Evolutionary conservation across 2,113 vertebrate genomes (phyloP).

Genomic region (Crypturellus undulatus): DNA sequence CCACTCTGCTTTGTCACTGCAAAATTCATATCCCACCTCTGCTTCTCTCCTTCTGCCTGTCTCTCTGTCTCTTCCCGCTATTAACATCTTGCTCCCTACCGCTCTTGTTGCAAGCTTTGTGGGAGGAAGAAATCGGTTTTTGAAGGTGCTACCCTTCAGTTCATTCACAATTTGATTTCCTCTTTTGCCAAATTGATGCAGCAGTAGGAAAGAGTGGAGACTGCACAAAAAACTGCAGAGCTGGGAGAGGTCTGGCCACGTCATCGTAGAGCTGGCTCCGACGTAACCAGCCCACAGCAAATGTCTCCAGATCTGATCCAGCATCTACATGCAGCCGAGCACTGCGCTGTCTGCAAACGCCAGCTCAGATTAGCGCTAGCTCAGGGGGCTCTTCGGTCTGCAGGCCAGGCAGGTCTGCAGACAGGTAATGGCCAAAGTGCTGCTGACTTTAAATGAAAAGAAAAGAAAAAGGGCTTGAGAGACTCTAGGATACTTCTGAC

Average conservation of each 20-base stretch:
- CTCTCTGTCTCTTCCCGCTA: not conserved
- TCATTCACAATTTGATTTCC: not conserved
- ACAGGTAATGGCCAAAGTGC: not conserved
- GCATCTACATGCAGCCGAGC: not conserved
- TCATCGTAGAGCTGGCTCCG: accelerated
- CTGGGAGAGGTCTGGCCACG: not conserved
- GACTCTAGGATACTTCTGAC: not conserved
- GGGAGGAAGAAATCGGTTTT: not conserved
- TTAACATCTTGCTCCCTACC: not conserved
- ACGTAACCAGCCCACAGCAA: not conserved
- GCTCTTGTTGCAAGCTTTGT: not conserved
- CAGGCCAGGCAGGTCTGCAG: not conserved
- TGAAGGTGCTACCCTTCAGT: not conserved
- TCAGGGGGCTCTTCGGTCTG: not conserved
- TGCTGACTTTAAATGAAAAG: not conserved
- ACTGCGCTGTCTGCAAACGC: not conserved
- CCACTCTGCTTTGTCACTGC: no score
- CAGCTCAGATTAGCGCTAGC: accelerated
- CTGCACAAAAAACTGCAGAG: not conserved
- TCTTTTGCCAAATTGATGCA: not conserved
- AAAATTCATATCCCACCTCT: not conserved
- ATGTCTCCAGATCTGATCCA: not conserved
- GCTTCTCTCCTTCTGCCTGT: not conserved
- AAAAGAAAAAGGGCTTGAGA: not conserved
- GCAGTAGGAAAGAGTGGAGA: not conserved